phyloP scores from a whole-genome alignment of 2,888 invertebrate species.

The Andrena camellia region DNA sequence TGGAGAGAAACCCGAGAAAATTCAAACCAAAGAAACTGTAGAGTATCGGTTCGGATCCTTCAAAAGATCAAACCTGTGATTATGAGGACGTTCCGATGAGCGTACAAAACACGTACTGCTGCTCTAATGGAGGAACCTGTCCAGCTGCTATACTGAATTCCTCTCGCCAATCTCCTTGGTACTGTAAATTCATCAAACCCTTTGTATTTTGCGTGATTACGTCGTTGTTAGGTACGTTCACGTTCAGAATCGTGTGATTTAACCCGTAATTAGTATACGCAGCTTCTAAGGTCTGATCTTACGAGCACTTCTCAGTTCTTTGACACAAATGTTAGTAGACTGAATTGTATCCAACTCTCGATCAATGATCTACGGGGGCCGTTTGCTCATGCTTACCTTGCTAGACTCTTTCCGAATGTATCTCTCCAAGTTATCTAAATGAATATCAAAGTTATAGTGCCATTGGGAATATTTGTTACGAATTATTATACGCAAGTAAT shows the following conservation, averaged over 20 bases:
- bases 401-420: too few relatives aligned
- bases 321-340: background rate
- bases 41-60: constrained; percentile 24
- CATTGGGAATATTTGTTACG: background rate
- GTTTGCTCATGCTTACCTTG: too few relatives aligned
- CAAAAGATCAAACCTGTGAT: constrained; percentile 43
- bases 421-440: background rate
- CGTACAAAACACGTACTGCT: constrained; percentile 74
- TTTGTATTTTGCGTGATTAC: constrained; percentile 79
- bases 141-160: constrained; percentile 63
- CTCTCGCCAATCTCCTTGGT: constrained; percentile 70
- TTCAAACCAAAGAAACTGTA: background rate
- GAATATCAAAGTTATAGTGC: background rate
- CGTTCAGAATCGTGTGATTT: background rate
- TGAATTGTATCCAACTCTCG: background rate
- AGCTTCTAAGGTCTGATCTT: too few relatives aligned
- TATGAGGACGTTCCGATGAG: constrained; percentile 74
- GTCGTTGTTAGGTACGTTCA: constrained; percentile 77
- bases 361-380: background rate
- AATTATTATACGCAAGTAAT: background rate
- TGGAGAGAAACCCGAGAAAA: constrained; percentile 12
- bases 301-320: background rate
- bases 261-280: background rate
- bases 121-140: constrained; percentile 75
- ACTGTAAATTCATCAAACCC: constrained; percentile 76